Base-by-base conservation (phyloP, 2,113 vertebrate genomes). In the Clarias macrocephalus region DNA sequence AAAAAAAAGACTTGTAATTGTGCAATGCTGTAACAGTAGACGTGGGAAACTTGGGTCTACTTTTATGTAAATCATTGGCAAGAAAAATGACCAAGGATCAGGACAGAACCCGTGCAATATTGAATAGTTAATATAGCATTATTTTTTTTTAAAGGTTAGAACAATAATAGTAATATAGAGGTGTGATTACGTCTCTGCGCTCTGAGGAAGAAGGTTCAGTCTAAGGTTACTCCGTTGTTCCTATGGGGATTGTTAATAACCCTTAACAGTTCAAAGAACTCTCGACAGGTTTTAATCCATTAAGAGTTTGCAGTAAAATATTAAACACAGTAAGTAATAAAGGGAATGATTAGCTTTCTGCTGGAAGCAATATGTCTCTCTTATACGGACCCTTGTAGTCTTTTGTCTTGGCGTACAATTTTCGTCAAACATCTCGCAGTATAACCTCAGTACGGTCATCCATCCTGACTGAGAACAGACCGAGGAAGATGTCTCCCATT, bases 401-500 rank as follows among this genome's bases (percentile, higher is more conserved):
- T 76, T 86, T 86, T 83, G 70, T 80, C 28, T 84, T 73, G 52
- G 60, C 73, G 42, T 86, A 83, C 28, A 79, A 5, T 80, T 88
- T 25, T 12, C 80, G 54, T 83, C 73, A 75, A 60, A 82, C 52
- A 57, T 18, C 80, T 60, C n/a, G 76, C 80, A 33, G 57, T 81
- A 19, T 81, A 19, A 82, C 72, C 52, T 81, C 77, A 85, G 80
- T 30, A 68, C 2, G 18, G 72, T 13, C 81, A 87, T 87, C 72
- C 57, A 30, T 37, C 72, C 59, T 52, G 28, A 75, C 57, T 65
- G 77, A 77, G 56, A 75, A 80, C 88, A 85, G 81, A 52, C 42
- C 5, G 30, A 16, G 6, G 57, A 80, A 84, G 75, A 83, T 13
- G 52, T 76, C 84, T 87, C 86, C 89, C 88, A 90, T 94, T 91